Percentiles rank a stretch among this genome's conserved stretches.
These are phyloP conservation scores for Cenopis cana DNA, from an alignment of 2,888 invertebrate species.

Conservation along the genomic window DNA sequence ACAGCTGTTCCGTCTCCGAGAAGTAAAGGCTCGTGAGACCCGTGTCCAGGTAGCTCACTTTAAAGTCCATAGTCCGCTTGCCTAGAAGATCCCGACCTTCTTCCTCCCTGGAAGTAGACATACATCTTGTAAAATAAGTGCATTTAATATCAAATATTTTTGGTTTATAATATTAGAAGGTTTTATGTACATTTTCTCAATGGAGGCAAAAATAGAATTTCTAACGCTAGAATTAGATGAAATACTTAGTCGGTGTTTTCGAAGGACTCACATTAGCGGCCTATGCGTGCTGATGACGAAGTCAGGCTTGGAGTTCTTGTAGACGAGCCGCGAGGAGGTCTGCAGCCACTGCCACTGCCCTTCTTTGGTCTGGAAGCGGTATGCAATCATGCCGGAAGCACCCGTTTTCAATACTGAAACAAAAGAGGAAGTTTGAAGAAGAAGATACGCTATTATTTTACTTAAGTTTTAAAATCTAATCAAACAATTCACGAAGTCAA, in stretches of 20 bases:
- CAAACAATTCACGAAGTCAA: too few species aligned
- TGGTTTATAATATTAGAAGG: not conserved
- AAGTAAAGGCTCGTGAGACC: slow-evolving; percentile 96
- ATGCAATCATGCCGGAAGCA: slow-evolving; percentile 99
- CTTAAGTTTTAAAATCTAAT: too few species aligned
- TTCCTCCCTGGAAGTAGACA: slow-evolving; percentile 91
- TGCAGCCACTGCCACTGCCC: slow-evolving; percentile 99
- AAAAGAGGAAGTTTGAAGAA: slow-evolving; percentile 23
- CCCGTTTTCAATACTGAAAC: slow-evolving; percentile 98
- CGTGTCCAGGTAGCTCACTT: slow-evolving; percentile 98
- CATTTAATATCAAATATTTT: not conserved
- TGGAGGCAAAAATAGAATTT: not conserved
- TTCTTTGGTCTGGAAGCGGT: slow-evolving; percentile 97
- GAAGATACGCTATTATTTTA: too few species aligned
- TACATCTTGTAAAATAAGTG: not conserved
- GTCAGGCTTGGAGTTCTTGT: slow-evolving; percentile 99
- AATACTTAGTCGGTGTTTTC: not conserved
- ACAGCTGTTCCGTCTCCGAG: slow-evolving; percentile 92
- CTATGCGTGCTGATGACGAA: slow-evolving; percentile 99
- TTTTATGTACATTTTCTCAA: not conserved
- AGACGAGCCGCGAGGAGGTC: slow-evolving; percentile 97
- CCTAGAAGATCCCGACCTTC: slow-evolving; percentile 98
- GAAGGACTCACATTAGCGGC: slow-evolving; percentile 94
- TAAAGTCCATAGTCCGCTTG: slow-evolving; percentile 99
- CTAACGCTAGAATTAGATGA: not conserved